phyloP scores from a whole-genome alignment of 2,888 invertebrate species.

The Philopedon plagiatum region DNA sequence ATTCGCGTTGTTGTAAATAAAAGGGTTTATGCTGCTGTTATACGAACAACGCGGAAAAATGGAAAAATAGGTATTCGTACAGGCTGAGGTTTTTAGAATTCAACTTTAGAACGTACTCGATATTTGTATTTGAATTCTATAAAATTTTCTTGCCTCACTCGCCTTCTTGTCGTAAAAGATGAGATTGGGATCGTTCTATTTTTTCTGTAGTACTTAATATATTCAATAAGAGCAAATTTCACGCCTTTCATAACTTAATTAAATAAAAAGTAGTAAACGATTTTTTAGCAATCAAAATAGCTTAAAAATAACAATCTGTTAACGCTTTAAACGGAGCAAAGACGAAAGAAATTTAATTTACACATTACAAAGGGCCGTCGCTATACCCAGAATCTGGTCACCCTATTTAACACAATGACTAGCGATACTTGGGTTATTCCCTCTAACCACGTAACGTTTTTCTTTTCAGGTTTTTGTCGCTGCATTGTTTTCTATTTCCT shows the following conservation, averaged over 20 bases:
- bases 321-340: slow-evolving; percentile 14
- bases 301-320: slow-evolving; percentile 18
- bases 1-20: not conserved
- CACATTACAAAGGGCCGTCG: not conserved
- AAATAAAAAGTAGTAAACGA: too few species aligned
- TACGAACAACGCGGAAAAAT: not conserved
- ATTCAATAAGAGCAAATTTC: too few species aligned
- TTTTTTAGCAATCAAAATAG: not conserved
- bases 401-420: slow-evolving; percentile 38
- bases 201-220: too few species aligned
- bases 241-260: too few species aligned
- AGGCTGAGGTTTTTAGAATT: too few species aligned
- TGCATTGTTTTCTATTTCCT: slow-evolving; percentile 92
- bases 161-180: too few species aligned
- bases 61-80: too few species aligned
- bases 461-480: slow-evolving; percentile 84
- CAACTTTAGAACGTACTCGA: too few species aligned
- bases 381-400: slow-evolving; percentile 8
- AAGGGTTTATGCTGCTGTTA: slow-evolving; percentile 9
- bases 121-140: too few species aligned
- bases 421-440: slow-evolving; percentile 15
- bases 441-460: slow-evolving; percentile 45
- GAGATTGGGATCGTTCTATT: too few species aligned
- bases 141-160: too few species aligned
- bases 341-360: slow-evolving; percentile 34